Evolutionary conservation across 2,797 vertebrate genomes (phyloP), one percentile per base, ranked within the genome.

Genomic region (Eurystomus glaucurus): DNA sequence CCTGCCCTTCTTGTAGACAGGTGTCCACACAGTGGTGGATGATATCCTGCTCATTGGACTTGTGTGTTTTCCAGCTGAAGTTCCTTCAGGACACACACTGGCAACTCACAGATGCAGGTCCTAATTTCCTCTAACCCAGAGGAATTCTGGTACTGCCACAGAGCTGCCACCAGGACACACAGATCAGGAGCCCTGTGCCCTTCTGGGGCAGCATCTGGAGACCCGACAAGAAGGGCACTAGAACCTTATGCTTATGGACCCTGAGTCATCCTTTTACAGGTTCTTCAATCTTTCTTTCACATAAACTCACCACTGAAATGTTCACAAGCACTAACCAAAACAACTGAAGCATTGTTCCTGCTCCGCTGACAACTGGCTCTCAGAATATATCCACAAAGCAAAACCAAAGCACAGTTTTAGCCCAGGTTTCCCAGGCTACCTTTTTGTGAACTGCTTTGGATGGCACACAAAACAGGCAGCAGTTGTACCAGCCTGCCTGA

Each of bases 381-480:
- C 16, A 23, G 20, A 70, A 18, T 14, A n/a, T 23, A 76, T 15
- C 29, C 50, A 21, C 62, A 82, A 87, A 88, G 33, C 6, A 43
- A 64, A 91, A 52, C 22, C 9, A 16, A 60, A 54, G 18, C 13
- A 33, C 12, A 26, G 2, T 26, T 55, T n/a, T 33, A 26, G 35
- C 23, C 43, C 41, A 26, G 35, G 41, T 61, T 48, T 83, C 52
- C 71, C 39, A 25, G 13, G 6, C 9, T 33, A 18, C 21, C 18
- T 60, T 64, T 48, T 37, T 35, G 43, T 0, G 1, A 45, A 7
- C 19, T 52, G 13, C 46, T 79, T 46, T 43, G 54, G 48, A 46
- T 51, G 23, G 15, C 0, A 0, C 16, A 7, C 4, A 31, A n/a
- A 60, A n/a, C 0, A 6, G 41, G 33, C 35, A 88, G 50, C 48